Base-by-base conservation (phyloP, 2,797 vertebrate genomes). In the Prunella strophiata region DNA sequence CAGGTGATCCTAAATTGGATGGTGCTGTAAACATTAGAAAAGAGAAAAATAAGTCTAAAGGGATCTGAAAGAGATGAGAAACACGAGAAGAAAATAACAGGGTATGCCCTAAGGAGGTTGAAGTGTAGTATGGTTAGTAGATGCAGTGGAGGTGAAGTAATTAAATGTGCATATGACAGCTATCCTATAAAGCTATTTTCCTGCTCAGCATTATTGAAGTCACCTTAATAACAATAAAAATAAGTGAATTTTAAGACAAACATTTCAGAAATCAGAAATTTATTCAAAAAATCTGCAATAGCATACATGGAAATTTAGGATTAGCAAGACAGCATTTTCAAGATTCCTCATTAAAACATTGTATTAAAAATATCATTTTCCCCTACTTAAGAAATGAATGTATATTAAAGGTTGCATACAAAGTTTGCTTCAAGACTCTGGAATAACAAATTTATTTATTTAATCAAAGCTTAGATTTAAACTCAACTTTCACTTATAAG, bases 41-140 rank as follows among this genome's bases (percentile, higher is more conserved):
- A 79, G 73, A 85, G 30, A 65, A 70, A 88, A 93, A 25, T 59
- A 88, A 88, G 12, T 81, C 48, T 91, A 61, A 94, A 73, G n/a
- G 63, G 70, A 73, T 40, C 9, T 76, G 67, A 91, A 86, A 84
- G 70, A 88, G 42, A 61, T 79, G 48, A 91, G 52, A 89, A 94
- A 74, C 62, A 48, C 58, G 45, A 91, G 73, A 75, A 72, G 47
- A 88, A 89, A 91, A 93, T 79, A 93, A 87, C 11, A 70, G 43
- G 9, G 19, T 75, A 75, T 81, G 36, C 79, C 83, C 67, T 85
- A 59, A 93, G 71, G 82, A 88, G 48, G 48, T 51, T 70, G 85
- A 78, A 81, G 79, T 45, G 63, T 11, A 29, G 55, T 52, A 18
- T 54, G 76, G 92, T 91, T 86, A 79, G 75, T 59, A 75, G 65